These are phyloP conservation scores for Chalcis sispes DNA, from an alignment of 2,888 invertebrate species.

Conservation along the genomic window DNA sequence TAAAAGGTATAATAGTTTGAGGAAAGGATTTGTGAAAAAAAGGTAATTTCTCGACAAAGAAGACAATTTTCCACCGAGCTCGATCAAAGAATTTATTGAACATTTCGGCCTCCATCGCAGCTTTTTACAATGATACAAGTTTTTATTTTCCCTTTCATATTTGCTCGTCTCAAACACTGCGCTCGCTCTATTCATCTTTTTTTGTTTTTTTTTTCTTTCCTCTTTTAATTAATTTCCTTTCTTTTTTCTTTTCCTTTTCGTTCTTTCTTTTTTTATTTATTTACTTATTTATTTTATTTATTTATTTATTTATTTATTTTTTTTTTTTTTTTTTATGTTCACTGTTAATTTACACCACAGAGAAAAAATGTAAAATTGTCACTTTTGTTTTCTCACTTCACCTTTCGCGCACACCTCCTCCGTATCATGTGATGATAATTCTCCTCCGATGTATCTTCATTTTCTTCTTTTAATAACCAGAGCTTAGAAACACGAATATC, in stretches of 20 bases:
- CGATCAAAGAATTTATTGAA: conserved; percentile 71
- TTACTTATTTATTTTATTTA: background rate
- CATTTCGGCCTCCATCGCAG: conserved; percentile 64
- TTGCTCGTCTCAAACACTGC: conserved; percentile 9
- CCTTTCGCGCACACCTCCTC: background rate
- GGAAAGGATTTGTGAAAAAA: too few relatives aligned
- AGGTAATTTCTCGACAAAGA: conserved; percentile 49
- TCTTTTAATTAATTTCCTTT: background rate
- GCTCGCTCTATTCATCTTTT: conserved; percentile 1
- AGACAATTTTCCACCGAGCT: conserved; percentile 55
- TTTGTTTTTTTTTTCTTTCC: conserved; percentile 11
- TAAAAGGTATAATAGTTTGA: too few relatives aligned
- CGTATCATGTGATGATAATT: background rate
- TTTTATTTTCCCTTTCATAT: conserved; percentile 44
- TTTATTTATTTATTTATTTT: background rate
- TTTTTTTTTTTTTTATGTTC: conserved; percentile 30
- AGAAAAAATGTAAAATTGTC: conserved; percentile 50
- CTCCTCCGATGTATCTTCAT: background rate
- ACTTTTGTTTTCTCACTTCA: conserved; percentile 27
- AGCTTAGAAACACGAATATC: conserved; percentile 53
- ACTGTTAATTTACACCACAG: conserved; percentile 50
- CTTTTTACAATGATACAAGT: conserved; percentile 68
- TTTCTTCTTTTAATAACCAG: conserved; percentile 7
- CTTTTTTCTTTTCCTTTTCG: conserved; percentile 26
- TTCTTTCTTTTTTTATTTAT: conserved; percentile 40